These are phyloP conservation scores for Abscondita cerata DNA, from an alignment of 2,888 invertebrate species.

Conservation along the genomic window DNA sequence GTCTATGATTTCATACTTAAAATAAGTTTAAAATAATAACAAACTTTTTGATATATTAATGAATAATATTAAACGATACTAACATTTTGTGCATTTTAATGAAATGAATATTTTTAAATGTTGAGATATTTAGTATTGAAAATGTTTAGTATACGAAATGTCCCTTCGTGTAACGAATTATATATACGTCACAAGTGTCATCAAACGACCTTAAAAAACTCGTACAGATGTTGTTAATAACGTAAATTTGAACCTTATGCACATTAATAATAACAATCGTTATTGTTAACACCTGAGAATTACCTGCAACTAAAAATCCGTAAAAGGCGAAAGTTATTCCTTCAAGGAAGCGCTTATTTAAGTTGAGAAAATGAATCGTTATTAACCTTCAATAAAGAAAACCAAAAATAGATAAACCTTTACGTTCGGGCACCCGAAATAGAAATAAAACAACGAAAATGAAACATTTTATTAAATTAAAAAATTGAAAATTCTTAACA, in stretches of 20 bases:
- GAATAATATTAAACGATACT: no score
- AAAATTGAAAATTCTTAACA: conserved; percentile 41
- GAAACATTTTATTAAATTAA: conserved; percentile 50
- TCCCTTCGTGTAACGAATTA: conserved; percentile 1
- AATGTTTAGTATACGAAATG: conserved; percentile 4
- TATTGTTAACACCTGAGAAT: conserved; percentile 18
- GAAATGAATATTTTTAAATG: neutral
- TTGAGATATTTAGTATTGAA: no score
- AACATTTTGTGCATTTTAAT: no score
- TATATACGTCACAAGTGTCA: conserved; percentile 24
- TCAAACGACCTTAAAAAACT: conserved; percentile 24
- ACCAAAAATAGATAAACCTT: conserved; percentile 23
- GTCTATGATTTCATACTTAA: no score
- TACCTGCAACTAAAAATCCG: conserved; percentile 36
- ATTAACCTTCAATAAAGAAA: conserved; percentile 31
- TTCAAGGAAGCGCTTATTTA: conserved; percentile 48
- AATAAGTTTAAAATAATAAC: no score
- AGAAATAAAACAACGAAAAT: conserved; percentile 40
- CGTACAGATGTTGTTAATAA: conserved; percentile 11
- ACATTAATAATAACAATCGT: conserved; percentile 17
- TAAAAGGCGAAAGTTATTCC: conserved; percentile 49
- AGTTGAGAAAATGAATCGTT: conserved; percentile 26
- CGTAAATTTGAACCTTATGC: conserved; percentile 28
- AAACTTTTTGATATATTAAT: no score
- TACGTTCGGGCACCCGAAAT: conserved; percentile 3